Evolutionary conservation across 2,113 vertebrate species (phyloP).

Genomic region (Pseudorectes ferrugineus): DNA sequence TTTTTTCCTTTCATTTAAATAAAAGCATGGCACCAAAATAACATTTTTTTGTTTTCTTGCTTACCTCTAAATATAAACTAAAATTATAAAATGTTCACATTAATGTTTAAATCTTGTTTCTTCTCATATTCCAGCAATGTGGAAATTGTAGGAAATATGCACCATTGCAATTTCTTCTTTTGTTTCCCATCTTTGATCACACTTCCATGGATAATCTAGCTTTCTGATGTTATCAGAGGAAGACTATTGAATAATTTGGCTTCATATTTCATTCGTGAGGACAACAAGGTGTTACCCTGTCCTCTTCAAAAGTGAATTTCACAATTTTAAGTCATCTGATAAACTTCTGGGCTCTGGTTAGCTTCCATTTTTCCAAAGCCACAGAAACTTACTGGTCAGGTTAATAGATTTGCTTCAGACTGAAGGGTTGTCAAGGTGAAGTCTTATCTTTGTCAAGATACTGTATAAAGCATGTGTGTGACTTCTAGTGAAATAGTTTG

Average conservation of each 20-base stretch:
- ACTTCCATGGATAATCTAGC: not conserved
- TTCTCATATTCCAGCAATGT: not conserved
- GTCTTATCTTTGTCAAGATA: not conserved
- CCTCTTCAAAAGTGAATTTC: not conserved
- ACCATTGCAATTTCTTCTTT: not conserved
- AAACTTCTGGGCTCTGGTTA: not conserved
- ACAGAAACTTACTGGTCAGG: not conserved
- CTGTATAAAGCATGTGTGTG: not conserved
- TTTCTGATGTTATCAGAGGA: not conserved
- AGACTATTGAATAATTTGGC: not conserved
- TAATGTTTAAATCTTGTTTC: not conserved
- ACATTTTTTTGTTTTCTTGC: slow-evolving; percentile 6
- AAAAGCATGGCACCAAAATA: slow-evolving; percentile 91
- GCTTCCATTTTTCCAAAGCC: not conserved
- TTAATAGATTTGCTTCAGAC: not conserved
- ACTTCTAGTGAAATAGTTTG: not conserved
- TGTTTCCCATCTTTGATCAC: not conserved
- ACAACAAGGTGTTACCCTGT: not conserved
- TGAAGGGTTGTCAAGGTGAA: not conserved
- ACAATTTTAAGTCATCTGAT: not conserved
- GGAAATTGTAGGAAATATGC: not conserved
- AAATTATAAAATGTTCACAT: not conserved
- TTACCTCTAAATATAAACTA: not conserved
- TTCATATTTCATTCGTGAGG: not conserved
- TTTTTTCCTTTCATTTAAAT: slow-evolving; percentile 84